Base-by-base conservation (phyloP, 2,113 vertebrate genomes). In the Abramis brama region DNA sequence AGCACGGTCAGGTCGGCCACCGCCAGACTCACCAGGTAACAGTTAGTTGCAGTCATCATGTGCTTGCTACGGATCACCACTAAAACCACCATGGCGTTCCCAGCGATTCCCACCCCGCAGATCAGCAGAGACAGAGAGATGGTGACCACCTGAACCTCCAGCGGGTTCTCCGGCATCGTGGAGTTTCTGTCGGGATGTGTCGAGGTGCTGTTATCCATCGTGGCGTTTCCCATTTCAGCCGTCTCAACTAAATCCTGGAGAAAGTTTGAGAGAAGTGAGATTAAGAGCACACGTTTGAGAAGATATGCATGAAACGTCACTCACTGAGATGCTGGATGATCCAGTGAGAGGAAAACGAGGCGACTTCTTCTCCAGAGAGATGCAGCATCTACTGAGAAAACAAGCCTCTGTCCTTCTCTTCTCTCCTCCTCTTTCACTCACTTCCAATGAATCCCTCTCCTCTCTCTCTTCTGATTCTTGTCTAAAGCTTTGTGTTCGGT, bases 11-110 rank as follows among this genome's bases (percentile, higher is more conserved):
- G 85, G 19, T 89, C 88, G 33, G 88, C 88, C 33, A 87, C 75
- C 9, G 88, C 88, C 73, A 89, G 79, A 47, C 88, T 89, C 27
- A 89, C 88, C 36, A 89, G 62, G 45, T 89, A 89, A 10, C 88
- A 89, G 82, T 89, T 89, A 55, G 88, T 89, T 6, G 88, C 82
- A 1, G 88, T 89, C 78, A 86, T 86, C 88, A 89, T 89, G 33
- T 89, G 88, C 50, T 86, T 86, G 85, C 76, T 82, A 2, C 82
- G 82, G 52, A 89, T 83, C 50, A 89, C 88, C 77, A 89, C 88
- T n/a, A 89, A 59, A 10, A 89, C 88, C 30, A 89, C 85, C 88
- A 89, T 89, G 62, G 85, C 25, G 4, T 89, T 89, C 27, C 88
- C 88, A 1, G 79, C 88, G 27, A 89, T 89, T 52, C 88, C 88